Evolutionary conservation across 35 echinoderm and acorn worm genomes (phyloP).

Genomic region (Amphiura filiformis): DNA sequence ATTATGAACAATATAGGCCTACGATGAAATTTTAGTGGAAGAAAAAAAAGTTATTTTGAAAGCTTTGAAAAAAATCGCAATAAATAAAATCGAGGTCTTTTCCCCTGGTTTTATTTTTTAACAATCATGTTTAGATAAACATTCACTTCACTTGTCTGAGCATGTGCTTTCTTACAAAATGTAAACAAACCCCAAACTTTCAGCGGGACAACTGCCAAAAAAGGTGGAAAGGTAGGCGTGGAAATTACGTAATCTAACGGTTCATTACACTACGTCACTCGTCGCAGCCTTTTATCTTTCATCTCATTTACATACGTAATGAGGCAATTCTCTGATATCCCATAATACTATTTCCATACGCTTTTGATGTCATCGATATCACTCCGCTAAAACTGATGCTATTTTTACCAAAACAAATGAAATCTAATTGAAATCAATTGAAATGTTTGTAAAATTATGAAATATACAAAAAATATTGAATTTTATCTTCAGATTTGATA

Average conservation of each 20-base stretch:
- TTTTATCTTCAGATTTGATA: not conserved
- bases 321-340: constrained; percentile 5
- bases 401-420: not conserved
- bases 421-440: too few relatives aligned
- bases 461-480: not conserved
- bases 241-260: constrained; percentile 1
- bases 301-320: constrained; percentile 12
- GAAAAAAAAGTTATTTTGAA: too few relatives aligned
- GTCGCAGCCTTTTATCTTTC: not conserved
- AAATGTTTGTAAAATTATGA: too few relatives aligned
- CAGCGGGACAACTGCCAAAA: not conserved
- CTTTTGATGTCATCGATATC: not conserved
- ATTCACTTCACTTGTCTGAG: not conserved
- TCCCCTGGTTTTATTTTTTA: too few relatives aligned
- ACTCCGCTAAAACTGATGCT: not conserved
- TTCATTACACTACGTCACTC: not conserved
- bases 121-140: too few relatives aligned
- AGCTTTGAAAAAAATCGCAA: too few relatives aligned
- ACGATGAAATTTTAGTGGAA: too few relatives aligned
- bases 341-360: not conserved
- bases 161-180: constrained; percentile 14
- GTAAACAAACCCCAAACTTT: not conserved
- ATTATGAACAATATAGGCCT: too few relatives aligned
- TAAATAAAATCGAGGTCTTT: too few relatives aligned
- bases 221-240: not conserved